Base-by-base conservation (phyloP, 2,888 invertebrate genomes). In the Eilema griseolum region DNA sequence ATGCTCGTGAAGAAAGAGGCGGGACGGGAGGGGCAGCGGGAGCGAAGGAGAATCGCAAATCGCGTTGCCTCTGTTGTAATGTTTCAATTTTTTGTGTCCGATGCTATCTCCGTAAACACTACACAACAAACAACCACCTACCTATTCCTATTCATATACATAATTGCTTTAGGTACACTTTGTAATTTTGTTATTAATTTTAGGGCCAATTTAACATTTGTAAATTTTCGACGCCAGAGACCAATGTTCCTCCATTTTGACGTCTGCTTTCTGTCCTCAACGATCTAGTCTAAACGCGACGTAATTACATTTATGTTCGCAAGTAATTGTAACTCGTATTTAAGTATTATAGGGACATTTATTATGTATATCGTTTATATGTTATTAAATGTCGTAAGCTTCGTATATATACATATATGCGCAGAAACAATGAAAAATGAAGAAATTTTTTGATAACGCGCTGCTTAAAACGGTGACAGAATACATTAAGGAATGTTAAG, bases 201-300 rank as follows among this genome's bases (percentile, higher is more conserved):
- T 73, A 67, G 62, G 68, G 67, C 46, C 68, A 81, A 81, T 79
- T 77, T 73, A 77, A 77, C 68, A 61, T 70, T 72, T 68, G n/a
- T n/a, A n/a, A n/a, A n/a, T n/a, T n/a, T n/a, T n/a, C n/a, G 85
- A 52, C 52, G 52, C 52, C 52, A n/a, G 52, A 52, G 52, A 85
- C 82, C 89, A 88, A 88, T 71, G 89, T 90, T 91, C 90, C 91
- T 91, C 89, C 88, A 86, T 76, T 86, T 87, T 89, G 91, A 92
- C 90, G 89, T 93, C 93, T 95, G 95, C 93, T 94, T 92, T 92
- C 92, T 93, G 91, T 94, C 95, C 95, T 95, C 95, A 95, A 95
- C 90, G 90, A 95, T 95, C 95, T 95, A 95, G 95, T 95, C 95
- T 92, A 88, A 88, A 87, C 83, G 94, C 94, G 92, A 91, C 93